Evolutionary conservation across 2,888 invertebrate genomes (phyloP).

Genomic region (Hymenopus coronatus): DNA sequence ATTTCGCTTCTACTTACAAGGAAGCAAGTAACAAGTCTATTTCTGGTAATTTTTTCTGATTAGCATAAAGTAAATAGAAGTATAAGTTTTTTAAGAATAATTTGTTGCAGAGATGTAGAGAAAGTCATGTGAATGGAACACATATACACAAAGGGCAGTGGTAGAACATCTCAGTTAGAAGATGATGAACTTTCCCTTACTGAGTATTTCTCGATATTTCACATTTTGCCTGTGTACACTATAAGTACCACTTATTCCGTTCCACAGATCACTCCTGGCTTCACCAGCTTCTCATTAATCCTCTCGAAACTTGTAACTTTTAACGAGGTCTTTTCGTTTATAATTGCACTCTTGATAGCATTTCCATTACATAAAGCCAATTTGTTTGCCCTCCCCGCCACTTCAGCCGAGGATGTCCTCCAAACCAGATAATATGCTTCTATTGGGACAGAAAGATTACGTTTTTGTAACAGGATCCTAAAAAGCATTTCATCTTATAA

Average conservation of each 20-base stretch:
- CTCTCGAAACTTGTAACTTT: background rate
- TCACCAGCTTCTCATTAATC: background rate
- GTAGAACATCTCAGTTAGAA: too few relatives aligned
- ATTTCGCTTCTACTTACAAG: too few relatives aligned
- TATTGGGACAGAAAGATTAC: background rate
- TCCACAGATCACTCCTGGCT: background rate
- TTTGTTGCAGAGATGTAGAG: too few relatives aligned
- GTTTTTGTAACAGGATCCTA: background rate
- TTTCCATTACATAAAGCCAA: background rate
- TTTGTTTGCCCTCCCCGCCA: background rate
- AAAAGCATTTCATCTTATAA: too few relatives aligned
- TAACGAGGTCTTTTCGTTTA: background rate
- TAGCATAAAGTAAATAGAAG: too few relatives aligned
- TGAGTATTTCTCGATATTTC: background rate
- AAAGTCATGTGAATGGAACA: too few relatives aligned
- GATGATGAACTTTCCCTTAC: too few relatives aligned
- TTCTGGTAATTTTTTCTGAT: too few relatives aligned
- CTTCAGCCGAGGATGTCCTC: background rate
- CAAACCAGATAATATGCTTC: background rate
- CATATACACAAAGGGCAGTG: too few relatives aligned
- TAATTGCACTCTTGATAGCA: background rate
- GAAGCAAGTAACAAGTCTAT: too few relatives aligned
- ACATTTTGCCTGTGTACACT: background rate
- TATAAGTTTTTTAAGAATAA: too few relatives aligned
- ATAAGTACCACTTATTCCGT: background rate